Base-by-base conservation (phyloP, 2,797 vertebrate species). In the Amphiprion clarkii region DNA sequence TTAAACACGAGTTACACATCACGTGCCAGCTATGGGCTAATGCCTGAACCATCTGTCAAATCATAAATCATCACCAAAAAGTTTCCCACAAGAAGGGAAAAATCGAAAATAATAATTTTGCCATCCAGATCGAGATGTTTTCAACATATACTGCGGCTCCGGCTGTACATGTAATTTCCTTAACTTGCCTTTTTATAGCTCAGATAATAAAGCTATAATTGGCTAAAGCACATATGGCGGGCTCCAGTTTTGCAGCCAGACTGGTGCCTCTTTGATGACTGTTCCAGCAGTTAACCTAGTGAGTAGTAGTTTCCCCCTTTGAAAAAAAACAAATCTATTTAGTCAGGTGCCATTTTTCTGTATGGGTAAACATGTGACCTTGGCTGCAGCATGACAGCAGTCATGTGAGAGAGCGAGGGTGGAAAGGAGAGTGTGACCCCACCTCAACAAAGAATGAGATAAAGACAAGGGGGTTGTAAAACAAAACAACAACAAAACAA, bases 291-390 rank as follows among this genome's bases (percentile, higher is more conserved):
- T 74, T 67, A 55, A 67, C 46, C 42, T 39, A 60, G 64, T 74
- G 76, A 83, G 74, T 51, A 33, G 63, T 75, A 67, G 66, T 80
- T 81, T 84, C 75, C 72, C 72, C 44, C 49, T 59, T 56, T 16
- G 31, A 71, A 65, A 44, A 44, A 76, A 39, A 62, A 56, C 42
- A 60, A 46, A 14, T 40, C 56, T 57, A 80, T 78, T 84, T 71
- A 81, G 85, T 89, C 86, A 89, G 73, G 85, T 91, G 83, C 55
- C 72, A 76, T 79, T 73, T 73, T 54, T 79, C 80, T 89, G 52
- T 79, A 74, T 40, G 83, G 67, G 59, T 61, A 29, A 82, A 74
- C 87, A 88, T 85, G 84, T 91, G 88, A 92, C 82, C 65, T 54
- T 60, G 64, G 63, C 71, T 76, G 39, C 55, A 71, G 58, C 58